phyloP scores from a whole-genome alignment of 2,888 invertebrate species.

The Synergus laeviventris region DNA sequence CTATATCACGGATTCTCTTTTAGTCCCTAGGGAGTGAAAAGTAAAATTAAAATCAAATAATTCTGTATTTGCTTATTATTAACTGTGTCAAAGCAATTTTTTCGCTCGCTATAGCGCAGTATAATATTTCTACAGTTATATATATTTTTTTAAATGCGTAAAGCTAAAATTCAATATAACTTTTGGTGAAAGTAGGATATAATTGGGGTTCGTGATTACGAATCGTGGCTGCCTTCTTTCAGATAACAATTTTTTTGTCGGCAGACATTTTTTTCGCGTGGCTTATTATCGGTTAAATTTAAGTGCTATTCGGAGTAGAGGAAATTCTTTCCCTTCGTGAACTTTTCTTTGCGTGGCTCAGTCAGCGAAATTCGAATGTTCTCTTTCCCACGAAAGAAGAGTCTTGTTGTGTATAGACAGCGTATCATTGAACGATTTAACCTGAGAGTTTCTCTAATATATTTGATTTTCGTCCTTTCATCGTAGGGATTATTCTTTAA shows the following conservation, averaged over 20 bases:
- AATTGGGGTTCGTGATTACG: not conserved
- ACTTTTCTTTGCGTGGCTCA: slow-evolving; percentile 4
- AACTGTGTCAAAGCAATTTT: too few relatives aligned
- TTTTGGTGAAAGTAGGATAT: not conserved
- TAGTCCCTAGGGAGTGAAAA: too few relatives aligned
- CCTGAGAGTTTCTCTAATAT: not conserved
- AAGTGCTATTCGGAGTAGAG: not conserved
- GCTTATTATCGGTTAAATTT: not conserved
- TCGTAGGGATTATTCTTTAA: not conserved
- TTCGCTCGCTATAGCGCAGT: too few relatives aligned
- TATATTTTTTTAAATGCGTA: too few relatives aligned
- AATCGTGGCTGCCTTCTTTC: not conserved
- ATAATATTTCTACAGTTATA: too few relatives aligned
- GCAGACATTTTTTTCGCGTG: not conserved
- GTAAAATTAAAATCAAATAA: too few relatives aligned
- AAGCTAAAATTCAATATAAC: too few relatives aligned
- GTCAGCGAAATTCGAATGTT: slow-evolving; percentile 1
- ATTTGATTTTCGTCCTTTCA: not conserved
- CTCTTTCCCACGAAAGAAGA: slow-evolving; percentile 9
- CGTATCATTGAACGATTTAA: slow-evolving; percentile 1
- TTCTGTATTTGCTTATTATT: too few relatives aligned
- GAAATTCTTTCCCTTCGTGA: slow-evolving; percentile 10
- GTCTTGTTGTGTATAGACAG: slow-evolving; percentile 1
- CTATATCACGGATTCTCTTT: too few relatives aligned
- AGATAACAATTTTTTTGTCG: not conserved